Percentiles rank a stretch among this genome's conserved stretches.
Conservation (phyloP, 2,888 invertebrate species). For the Dusona sp. region DNA sequence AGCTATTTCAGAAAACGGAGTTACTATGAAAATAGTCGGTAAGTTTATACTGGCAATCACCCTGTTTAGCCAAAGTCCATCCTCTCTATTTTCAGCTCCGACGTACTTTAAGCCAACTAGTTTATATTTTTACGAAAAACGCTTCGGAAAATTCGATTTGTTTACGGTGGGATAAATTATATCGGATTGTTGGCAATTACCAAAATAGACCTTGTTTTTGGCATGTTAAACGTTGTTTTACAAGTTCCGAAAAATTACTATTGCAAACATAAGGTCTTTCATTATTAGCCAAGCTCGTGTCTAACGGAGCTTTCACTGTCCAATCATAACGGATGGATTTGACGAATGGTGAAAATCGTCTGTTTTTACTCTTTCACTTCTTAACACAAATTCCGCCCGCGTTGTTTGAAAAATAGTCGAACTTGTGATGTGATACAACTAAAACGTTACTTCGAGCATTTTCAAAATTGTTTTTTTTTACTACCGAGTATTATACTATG, state of each 20-base stretch:
- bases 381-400: too few species aligned
- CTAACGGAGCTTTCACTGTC: conserved; percentile 27
- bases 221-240: conserved; percentile 3
- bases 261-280: not conserved
- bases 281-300: conserved; percentile 4
- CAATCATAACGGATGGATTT: not conserved
- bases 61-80: conserved; percentile 51
- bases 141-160: not conserved
- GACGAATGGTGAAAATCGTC: not conserved
- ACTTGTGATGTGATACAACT: too few species aligned
- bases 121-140: conserved; percentile 18
- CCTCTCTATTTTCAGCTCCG: conserved; percentile 60
- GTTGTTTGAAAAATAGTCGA: not conserved
- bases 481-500: too few species aligned
- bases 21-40: conserved; percentile 35
- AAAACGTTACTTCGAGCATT: too few species aligned
- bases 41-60: conserved; percentile 65
- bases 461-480: too few species aligned
- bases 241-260: conserved; percentile 3
- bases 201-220: not conserved
- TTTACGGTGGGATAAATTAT: conserved; percentile 22
- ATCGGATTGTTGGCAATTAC: not conserved
- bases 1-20: conserved; percentile 24
- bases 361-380: not conserved
- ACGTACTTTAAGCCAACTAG: conserved; percentile 41